Conservation (phyloP, 1,140 invertebrate genomes). For the Ridgeia piscesae region DNA sequence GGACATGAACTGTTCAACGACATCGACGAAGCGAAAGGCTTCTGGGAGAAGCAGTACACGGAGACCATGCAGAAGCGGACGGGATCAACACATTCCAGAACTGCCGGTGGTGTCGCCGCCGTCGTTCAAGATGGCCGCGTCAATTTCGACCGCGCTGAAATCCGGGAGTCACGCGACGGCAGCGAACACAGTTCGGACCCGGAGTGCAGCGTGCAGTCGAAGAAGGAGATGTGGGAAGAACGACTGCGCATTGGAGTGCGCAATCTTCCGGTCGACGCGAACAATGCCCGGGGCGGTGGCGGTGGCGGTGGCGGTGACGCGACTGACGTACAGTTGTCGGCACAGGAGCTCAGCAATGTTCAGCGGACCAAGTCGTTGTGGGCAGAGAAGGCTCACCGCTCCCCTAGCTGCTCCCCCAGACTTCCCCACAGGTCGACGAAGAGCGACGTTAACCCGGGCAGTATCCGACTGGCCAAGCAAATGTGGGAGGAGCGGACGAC, state of each 20-base stretch:
- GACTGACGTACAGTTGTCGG: background rate
- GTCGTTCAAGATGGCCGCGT: background rate
- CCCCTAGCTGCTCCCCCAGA: background rate
- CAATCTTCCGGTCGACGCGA: background rate
- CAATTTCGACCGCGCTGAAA: background rate
- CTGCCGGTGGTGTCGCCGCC: background rate
- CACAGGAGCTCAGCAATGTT: background rate
- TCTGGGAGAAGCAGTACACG: background rate
- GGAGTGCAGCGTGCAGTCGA: constrained; percentile 2
- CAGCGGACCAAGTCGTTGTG: background rate
- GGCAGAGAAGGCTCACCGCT: background rate
- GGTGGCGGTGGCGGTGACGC: background rate
- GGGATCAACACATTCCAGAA: background rate
- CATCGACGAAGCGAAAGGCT: background rate
- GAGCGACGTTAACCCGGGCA: background rate
- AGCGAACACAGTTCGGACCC: background rate
- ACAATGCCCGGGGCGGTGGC: background rate
- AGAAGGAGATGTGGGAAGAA: background rate
- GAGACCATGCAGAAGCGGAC: background rate
- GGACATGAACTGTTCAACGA: background rate
- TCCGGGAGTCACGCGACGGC: background rate
- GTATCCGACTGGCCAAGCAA: background rate
- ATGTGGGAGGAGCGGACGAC: background rate
- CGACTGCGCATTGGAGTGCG: background rate
- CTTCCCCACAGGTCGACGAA: background rate